Percentiles rank a stretch among this genome's conserved stretches.
Evolutionary conservation across 2,797 vertebrate species (phyloP).

Genomic region (Pangasius djambal): DNA sequence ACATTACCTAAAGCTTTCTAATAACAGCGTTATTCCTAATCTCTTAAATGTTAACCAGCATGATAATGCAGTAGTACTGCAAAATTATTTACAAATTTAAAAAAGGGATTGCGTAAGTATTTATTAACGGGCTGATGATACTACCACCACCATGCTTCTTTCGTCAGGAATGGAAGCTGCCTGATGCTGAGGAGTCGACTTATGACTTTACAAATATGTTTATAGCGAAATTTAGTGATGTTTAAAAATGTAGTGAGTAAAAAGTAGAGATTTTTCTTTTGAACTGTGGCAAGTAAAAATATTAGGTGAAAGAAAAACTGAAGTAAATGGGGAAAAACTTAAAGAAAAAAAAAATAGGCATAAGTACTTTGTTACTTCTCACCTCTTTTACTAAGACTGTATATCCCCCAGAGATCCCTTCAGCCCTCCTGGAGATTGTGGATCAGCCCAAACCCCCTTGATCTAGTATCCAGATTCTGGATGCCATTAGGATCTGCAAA

Average conservation of each 20-base stretch:
- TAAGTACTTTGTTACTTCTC: neutral
- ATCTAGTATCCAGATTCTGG: constrained; percentile 2
- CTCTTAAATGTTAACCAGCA: neutral
- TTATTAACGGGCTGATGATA: neutral
- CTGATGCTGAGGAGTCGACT: neutral
- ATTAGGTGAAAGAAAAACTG: neutral
- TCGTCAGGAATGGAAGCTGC: neutral
- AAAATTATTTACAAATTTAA: neutral
- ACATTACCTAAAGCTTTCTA: neutral
- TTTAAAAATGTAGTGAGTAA: neutral
- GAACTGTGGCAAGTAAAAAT: neutral
- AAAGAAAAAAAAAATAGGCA: neutral
- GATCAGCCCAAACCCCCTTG: neutral
- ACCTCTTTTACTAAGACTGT: neutral
- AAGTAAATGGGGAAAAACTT: neutral
- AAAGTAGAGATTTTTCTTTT: neutral
- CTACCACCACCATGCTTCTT: neutral
- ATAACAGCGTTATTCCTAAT: neutral
- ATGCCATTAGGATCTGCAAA: neutral
- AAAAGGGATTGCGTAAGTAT: neutral
- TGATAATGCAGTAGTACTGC: neutral
- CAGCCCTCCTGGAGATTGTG: constrained; percentile 14
- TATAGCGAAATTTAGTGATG: neutral
- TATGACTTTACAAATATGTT: neutral
- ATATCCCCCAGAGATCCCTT: constrained; percentile 5